Conservation (phyloP, 2,888 invertebrate genomes). For the Harpalus rubripes region DNA sequence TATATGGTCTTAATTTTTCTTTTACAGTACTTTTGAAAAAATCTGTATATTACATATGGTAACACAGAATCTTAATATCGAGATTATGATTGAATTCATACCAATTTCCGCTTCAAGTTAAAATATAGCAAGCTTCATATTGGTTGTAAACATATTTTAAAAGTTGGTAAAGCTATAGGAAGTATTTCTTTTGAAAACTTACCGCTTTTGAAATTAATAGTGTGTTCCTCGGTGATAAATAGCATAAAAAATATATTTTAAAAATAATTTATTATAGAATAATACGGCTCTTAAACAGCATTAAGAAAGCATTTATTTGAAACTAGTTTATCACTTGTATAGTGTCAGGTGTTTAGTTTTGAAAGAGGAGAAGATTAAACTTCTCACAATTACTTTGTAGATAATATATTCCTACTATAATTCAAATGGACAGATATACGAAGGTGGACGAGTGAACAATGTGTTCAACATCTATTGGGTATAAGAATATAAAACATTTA, state of each 20-base stretch:
- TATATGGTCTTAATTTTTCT: too few species aligned
- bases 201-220: conserved; percentile 15
- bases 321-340: conserved; percentile 36
- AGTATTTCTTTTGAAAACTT: not conserved
- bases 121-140: not conserved
- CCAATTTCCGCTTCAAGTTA: too few species aligned
- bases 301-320: conserved; percentile 45
- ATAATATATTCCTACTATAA: conserved; percentile 41
- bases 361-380: conserved; percentile 27
- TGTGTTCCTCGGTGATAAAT: conserved; percentile 2
- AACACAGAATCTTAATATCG: too few species aligned
- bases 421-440: conserved; percentile 36
- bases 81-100: too few species aligned
- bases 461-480: not conserved
- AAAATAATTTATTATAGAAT: conserved; percentile 47
- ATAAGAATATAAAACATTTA: not conserved
- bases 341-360: conserved; percentile 37
- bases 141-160: not conserved
- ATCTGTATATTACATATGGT: too few species aligned
- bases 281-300: conserved; percentile 29
- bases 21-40: too few species aligned
- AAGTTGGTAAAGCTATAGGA: not conserved
- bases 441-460: conserved; percentile 10
- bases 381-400: conserved; percentile 43
- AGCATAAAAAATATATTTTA: conserved; percentile 8